A percentile compares a stretch with the other conserved stretches of the same genome.
These are phyloP conservation scores for Chiloscyllium plagiosum DNA, from an alignment of 2,113 vertebrate species.

Conservation along the genomic window DNA sequence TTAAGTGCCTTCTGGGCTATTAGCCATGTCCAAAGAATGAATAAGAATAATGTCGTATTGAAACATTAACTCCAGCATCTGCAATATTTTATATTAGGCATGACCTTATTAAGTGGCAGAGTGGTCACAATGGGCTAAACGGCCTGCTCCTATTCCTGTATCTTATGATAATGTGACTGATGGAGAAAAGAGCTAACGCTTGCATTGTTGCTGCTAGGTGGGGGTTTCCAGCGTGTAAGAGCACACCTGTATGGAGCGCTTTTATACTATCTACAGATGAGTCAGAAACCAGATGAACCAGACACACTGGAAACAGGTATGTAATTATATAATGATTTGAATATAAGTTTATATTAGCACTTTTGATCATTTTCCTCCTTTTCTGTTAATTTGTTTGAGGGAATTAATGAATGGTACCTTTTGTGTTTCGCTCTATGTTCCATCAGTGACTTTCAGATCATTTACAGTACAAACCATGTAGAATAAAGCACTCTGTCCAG, in stretches of 20 bases:
- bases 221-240: conserved; percentile 89
- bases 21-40: too few relatives aligned
- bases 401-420: neutral
- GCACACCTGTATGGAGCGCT: conserved; percentile 88
- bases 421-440: neutral
- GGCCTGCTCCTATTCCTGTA: too few relatives aligned
- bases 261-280: conserved; percentile 91
- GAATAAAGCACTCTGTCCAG: neutral
- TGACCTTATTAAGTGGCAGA: too few relatives aligned
- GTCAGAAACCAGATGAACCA: conserved; percentile 93
- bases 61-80: too few relatives aligned
- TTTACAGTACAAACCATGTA: neutral
- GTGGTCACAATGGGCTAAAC: too few relatives aligned
- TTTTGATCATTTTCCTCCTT: neutral
- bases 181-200: neutral
- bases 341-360: neutral
- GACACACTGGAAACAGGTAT: conserved; percentile 88
- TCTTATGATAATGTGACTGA: too few relatives aligned
- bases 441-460: neutral
- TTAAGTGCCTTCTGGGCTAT: too few relatives aligned
- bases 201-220: conserved; percentile 59
- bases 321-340: neutral
- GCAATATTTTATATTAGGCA: too few relatives aligned
- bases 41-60: too few relatives aligned
- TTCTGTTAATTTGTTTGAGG: neutral